phyloP scores from a whole-genome alignment of 2,888 invertebrate species.

The Apodemia duryi region DNA sequence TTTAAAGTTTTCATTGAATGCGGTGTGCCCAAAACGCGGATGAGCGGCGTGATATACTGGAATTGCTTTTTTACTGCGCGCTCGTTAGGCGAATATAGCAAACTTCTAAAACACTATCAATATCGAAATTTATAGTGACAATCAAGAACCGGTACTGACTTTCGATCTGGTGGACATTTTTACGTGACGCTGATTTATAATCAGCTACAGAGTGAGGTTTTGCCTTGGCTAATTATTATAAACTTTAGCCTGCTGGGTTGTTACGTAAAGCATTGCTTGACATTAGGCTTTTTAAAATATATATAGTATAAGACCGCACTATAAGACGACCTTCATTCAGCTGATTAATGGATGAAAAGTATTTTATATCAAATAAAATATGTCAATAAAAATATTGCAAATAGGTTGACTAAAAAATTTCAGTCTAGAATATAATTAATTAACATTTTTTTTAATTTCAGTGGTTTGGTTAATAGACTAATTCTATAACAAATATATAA shows the following conservation, averaged over 20 bases:
- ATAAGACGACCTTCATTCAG: no score
- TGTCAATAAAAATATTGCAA: no score
- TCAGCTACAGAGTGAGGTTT: not conserved
- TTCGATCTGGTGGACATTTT: conserved; percentile 14
- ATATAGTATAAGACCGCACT: no score
- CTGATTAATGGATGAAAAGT: no score
- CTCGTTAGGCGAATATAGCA: conserved; percentile 58
- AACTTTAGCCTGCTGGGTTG: not conserved
- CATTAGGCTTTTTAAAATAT: no score
- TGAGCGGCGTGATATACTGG: conserved; percentile 69
- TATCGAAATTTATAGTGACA: conserved; percentile 64
- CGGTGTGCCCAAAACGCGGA: conserved; percentile 59
- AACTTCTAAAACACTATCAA: conserved; percentile 53
- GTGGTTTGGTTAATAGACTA: no score
- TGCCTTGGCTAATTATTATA: not conserved
- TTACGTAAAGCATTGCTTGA: not conserved
- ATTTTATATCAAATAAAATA: no score
- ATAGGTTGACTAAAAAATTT: no score
- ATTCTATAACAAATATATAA: no score
- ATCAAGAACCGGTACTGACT: conserved; percentile 43
- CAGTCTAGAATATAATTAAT: no score
- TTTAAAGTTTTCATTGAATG: conserved; percentile 56
- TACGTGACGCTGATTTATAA: conserved; percentile 1
- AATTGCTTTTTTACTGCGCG: conserved; percentile 63
- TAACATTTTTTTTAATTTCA: no score